Conservation (phyloP, 2,797 vertebrate genomes). For the Ataeniobius toweri region DNA sequence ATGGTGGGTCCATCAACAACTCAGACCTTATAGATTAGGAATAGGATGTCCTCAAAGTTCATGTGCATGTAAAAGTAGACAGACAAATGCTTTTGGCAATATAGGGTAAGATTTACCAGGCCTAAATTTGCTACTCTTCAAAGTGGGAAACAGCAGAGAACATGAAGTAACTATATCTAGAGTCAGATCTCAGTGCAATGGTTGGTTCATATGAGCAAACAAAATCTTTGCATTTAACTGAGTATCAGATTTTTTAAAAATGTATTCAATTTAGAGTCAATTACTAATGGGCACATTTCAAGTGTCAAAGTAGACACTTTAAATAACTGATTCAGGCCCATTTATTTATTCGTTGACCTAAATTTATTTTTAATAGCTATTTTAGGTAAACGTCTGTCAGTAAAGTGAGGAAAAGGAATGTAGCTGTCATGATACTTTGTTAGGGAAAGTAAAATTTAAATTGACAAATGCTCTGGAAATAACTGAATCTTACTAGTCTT, state of each 20-base stretch:
- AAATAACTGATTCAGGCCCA: background rate
- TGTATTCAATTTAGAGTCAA: background rate
- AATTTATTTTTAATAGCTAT: background rate
- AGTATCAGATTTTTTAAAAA: too few species aligned
- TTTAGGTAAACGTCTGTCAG: background rate
- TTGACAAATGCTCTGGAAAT: background rate
- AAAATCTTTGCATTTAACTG: background rate
- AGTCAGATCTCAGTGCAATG: background rate
- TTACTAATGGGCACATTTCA: background rate
- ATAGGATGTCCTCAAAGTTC: too few species aligned
- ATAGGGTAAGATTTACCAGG: too few species aligned
- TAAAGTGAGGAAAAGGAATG: slow-evolving; percentile 2
- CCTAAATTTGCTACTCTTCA: too few species aligned
- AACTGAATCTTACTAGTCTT: background rate
- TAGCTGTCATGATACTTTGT: background rate
- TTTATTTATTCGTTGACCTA: slow-evolving; percentile 7
- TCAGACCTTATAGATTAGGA: too few species aligned
- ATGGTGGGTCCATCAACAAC: too few species aligned
- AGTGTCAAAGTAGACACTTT: background rate
- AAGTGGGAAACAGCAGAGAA: too few species aligned
- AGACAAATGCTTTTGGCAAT: too few species aligned
- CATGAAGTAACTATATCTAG: background rate
- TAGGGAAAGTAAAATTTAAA: background rate
- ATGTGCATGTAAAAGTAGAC: too few species aligned
- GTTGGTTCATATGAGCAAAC: background rate